phyloP scores from a whole-genome alignment of 2,888 invertebrate genomes.

The Lasius platythorax region DNA sequence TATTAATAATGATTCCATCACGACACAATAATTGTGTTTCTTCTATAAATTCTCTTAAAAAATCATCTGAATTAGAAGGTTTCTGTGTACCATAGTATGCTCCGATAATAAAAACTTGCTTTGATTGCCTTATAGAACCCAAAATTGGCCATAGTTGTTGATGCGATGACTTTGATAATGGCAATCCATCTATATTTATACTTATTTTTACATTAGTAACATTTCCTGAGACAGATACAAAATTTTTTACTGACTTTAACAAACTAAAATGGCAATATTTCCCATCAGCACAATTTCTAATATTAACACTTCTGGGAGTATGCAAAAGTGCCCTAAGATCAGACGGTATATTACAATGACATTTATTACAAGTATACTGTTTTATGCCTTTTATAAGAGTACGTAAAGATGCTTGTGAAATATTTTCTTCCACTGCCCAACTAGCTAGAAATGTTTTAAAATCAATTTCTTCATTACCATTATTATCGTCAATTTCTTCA shows the following conservation, averaged over 20 bases:
- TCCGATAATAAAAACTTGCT: not conserved
- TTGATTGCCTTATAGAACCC: not conserved
- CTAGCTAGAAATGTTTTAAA: not conserved
- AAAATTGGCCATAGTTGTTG: not conserved
- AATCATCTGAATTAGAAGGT: not conserved
- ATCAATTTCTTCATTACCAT: not conserved
- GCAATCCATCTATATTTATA: no score
- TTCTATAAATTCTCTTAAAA: constrained; percentile 1
- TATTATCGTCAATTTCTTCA: not conserved
- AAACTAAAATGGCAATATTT: not conserved
- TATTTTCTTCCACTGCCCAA: not conserved
- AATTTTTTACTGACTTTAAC: not conserved
- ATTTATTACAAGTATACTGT: not conserved
- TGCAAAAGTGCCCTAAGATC: not conserved
- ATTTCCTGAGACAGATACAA: not conserved
- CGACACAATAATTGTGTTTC: not conserved
- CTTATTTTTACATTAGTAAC: not conserved
- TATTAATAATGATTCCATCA: not conserved
- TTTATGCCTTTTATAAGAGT: not conserved
- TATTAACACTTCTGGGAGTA: not conserved
- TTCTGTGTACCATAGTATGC: constrained; percentile 3
- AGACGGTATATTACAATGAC: constrained; percentile 1
- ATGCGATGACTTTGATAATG: not conserved
- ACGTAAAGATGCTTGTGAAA: not conserved
- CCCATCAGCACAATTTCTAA: not conserved